Percentiles rank a stretch among this genome's conserved stretches.
Evolutionary conservation across 1,140 invertebrate species (phyloP).

Genomic region (Sinella curviseta): DNA sequence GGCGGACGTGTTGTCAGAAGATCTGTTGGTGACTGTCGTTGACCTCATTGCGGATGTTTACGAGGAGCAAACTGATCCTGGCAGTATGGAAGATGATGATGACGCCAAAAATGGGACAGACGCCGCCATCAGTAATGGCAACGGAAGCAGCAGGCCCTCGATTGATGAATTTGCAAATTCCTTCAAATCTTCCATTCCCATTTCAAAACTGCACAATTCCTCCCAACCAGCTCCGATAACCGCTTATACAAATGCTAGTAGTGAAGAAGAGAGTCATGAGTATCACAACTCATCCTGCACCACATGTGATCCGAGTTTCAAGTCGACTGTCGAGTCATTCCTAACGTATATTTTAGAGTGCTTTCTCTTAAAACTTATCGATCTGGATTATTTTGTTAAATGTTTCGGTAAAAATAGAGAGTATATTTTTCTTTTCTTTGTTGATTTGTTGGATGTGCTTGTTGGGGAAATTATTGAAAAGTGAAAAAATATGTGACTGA

Average conservation of each 20-base stretch:
- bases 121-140: background rate
- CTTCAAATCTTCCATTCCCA: too few species aligned
- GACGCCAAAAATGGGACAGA: background rate
- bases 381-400: constrained; percentile 29
- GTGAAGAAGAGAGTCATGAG: background rate
- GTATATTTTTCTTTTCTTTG: constrained; percentile 41
- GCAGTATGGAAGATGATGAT: background rate
- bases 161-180: background rate
- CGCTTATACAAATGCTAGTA: too few species aligned
- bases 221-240: too few species aligned
- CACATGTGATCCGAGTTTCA: constrained; percentile 3
- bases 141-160: background rate
- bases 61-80: background rate
- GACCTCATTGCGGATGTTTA: constrained; percentile 39
- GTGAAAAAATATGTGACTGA: background rate
- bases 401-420: constrained; percentile 27
- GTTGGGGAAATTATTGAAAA: constrained; percentile 32
- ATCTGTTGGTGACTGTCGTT: constrained; percentile 32
- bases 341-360: background rate
- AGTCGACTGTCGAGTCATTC: background rate
- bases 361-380: constrained; percentile 28
- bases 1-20: constrained; percentile 23
- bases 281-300: background rate
- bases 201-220: too few species aligned
- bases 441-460: constrained; percentile 43